Conservation (phyloP, 2,888 invertebrate genomes). For the Siphlonurus alternatus region DNA sequence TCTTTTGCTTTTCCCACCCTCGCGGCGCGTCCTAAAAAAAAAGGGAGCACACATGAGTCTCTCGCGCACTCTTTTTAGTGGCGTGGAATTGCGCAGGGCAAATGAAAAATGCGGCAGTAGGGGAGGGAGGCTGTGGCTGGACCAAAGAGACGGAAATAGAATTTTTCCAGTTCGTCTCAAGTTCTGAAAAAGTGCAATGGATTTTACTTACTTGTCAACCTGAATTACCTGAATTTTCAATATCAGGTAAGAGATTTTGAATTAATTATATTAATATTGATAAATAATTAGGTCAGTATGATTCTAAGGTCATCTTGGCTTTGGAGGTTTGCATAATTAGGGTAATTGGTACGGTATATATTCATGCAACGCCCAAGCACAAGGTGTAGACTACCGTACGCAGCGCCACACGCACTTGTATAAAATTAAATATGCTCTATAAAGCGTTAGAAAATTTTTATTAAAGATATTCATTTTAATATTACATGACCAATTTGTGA, state of each 20-base stretch:
- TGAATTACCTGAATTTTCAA: background rate
- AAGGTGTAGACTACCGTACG: no score
- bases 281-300: background rate
- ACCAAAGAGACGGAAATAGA: conserved; percentile 1
- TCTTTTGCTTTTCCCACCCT: conserved; percentile 1
- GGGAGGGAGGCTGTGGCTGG: background rate
- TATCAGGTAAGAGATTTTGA: background rate
- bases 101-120: background rate
- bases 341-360: no score
- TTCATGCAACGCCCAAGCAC: no score
- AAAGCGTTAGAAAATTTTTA: no score
- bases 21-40: background rate
- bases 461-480: no score
- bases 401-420: no score
- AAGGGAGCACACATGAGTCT: background rate
- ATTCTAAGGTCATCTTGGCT: background rate
- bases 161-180: background rate
- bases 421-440: no score
- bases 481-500: no score
- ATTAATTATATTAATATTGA: background rate
- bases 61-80: conserved; percentile 1
- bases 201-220: background rate
- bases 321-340: no score
- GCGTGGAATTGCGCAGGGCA: conserved; percentile 2
- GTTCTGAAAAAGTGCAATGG: background rate